A percentile compares a stretch with the other conserved stretches of the same genome.
phyloP scores from a whole-genome alignment of 1,140 invertebrate genomes.

The Chymomyza costata region DNA sequence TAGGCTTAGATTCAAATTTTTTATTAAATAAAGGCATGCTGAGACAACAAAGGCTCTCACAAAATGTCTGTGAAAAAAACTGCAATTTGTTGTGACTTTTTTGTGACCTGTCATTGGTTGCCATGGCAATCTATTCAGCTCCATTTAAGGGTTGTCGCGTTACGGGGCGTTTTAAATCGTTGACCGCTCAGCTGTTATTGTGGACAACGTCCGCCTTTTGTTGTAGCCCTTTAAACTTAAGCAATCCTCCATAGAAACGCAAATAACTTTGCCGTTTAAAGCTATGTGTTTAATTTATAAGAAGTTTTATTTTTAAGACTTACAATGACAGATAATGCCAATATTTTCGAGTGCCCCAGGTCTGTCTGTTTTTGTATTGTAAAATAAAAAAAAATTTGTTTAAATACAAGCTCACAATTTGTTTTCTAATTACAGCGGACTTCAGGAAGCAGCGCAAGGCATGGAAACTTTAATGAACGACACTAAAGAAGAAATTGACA shows the following conservation, averaged over 20 bases:
- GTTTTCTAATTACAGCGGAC: not conserved
- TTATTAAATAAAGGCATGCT: slow-evolving; percentile 70
- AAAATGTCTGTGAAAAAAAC: slow-evolving; percentile 4
- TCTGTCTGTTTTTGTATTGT: slow-evolving; percentile 2
- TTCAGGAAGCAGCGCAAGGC: slow-evolving; percentile 24
- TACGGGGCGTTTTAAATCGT: too few species aligned
- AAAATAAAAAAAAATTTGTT: not conserved
- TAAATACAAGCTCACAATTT: too few species aligned
- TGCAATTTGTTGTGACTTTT: not conserved
- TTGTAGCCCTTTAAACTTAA: too few species aligned
- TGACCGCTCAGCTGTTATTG: too few species aligned
- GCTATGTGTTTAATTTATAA: not conserved
- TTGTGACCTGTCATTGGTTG: slow-evolving; percentile 29
- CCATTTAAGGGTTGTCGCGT: too few species aligned
- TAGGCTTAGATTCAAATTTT: slow-evolving; percentile 68
- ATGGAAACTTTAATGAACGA: slow-evolving; percentile 36
- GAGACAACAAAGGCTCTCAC: slow-evolving; percentile 3
- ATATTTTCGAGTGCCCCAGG: slow-evolving; percentile 20
- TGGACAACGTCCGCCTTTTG: too few species aligned
- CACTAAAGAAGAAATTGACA: slow-evolving; percentile 41
- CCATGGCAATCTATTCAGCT: slow-evolving; percentile 49
- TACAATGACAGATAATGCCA: slow-evolving; percentile 42
- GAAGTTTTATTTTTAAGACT: not conserved
- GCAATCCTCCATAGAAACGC: too few species aligned
- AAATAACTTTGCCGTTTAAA: too few species aligned